phyloP scores from a whole-genome alignment of 2,888 invertebrate genomes.

The Drosophila tanythrix region DNA sequence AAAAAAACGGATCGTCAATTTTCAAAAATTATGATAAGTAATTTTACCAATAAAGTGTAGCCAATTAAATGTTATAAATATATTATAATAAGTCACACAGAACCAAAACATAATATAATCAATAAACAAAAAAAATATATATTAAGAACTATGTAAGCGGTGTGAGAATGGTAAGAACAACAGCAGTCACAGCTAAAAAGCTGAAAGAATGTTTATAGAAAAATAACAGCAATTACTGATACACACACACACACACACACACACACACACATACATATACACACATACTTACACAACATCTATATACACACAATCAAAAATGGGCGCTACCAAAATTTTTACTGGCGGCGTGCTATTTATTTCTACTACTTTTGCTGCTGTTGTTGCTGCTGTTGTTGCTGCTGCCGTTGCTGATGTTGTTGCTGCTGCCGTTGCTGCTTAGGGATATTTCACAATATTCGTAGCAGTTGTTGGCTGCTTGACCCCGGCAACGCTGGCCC shows the following conservation, averaged over 20 bases:
- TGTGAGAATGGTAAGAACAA: constrained; percentile 10
- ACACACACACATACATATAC: constrained; percentile 5
- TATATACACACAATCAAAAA: constrained; percentile 22
- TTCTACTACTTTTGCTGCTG: background rate
- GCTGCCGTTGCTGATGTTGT: constrained; percentile 17
- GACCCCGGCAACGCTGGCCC: constrained; percentile 22
- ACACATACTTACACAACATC: constrained; percentile 8
- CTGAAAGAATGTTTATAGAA: constrained; percentile 5
- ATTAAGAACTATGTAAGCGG: constrained; percentile 5
- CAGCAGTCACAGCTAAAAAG: constrained; percentile 13
- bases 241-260: background rate
- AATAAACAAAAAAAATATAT: constrained; percentile 7
- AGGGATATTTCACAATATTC: constrained; percentile 81
- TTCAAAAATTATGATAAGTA: constrained; percentile 33
- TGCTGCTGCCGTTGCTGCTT: constrained; percentile 41
- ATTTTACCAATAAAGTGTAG: constrained; percentile 24
- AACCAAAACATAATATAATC: constrained; percentile 17
- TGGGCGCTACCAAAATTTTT: constrained; percentile 28
- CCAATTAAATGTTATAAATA: constrained; percentile 26
- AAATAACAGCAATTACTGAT: background rate
- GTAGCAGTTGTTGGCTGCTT: constrained; percentile 51
- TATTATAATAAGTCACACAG: constrained; percentile 16
- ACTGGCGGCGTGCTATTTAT: constrained; percentile 9
- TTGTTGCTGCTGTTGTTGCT: constrained; percentile 17
- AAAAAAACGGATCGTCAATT: constrained; percentile 10